Evolutionary conservation across 1,140 invertebrate genomes (phyloP), one percentile per base, ranked within the genome.

Genomic region (Aphelinus certus): DNA sequence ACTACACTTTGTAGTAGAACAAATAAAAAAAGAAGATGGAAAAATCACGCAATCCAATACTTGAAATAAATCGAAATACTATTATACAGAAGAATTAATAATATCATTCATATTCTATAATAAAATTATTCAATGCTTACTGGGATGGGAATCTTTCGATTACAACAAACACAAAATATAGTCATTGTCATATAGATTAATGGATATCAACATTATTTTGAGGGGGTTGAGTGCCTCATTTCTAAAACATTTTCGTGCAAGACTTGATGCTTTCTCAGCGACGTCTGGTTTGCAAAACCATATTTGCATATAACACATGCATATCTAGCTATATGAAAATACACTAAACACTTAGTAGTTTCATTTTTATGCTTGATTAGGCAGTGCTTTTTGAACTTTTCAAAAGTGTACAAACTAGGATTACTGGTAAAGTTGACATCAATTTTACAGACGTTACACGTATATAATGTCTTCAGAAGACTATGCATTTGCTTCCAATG

Each of bases 401-500:
- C 55, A 2, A 78, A 76, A 7, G 60, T 74, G 1, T 62, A 69
- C 26, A 26, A 26, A 26, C 26, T 26, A 26, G 26, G 26, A 26
- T 26, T 26, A 51, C 55, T 55, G 1, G 78, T 79, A 10, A 65
- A 53, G 46, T 73, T 71, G 7, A 64, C 69, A 2, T 64, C 51
- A 10, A 73, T 5, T 7, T 76, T 76, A 7, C 72, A 73, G 0
- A 74, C 55, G 2, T 61, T 56, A 45, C 83, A 85, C 3, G 56
- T 63, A 7, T 80, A 84, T 0, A 58, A 65, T 55, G 73, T 67
- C 51, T 55, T 67, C 2, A 79, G 26, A 0, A 46, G 57, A 45
- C 64, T 74, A 47, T 84, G 83, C 3, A 71, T 78, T 0, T 55
- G 64, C 48, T 67, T 51, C 83, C 83, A 86, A 45, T 86, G 85